Base-by-base conservation (phyloP, 53 echinoderm and acorn worm genomes). In the Echinarachnius parma region DNA sequence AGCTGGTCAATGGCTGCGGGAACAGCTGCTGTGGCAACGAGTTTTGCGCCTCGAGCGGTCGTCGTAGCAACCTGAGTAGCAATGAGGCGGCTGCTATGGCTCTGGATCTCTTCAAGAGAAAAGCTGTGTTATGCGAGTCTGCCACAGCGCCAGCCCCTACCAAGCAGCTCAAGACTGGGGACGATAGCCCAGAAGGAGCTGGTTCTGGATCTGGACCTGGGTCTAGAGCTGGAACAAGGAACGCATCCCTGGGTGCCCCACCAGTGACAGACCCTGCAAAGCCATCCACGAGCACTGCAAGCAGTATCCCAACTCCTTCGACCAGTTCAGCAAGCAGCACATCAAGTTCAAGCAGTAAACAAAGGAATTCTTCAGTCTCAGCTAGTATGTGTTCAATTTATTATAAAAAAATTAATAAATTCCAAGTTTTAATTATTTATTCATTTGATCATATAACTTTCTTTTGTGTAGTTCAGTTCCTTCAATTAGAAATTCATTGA, bases 81-180 rank as follows among this genome's bases (percentile, higher is more conserved):
- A 89, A 96, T 57, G 96, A 96, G 59, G 96, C 96, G 15, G 96
- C 96, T 0, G 88, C 80, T 21, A 87, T 87, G 77, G 96, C 96
- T 1, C 68, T 96, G 54, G 91, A 85, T 19, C 85, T 96, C 23
- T 87, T 87, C 78, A 91, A 88, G 34, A 61, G 75, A 26, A 88
- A 96, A 46, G 96, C 96, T 5, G 82, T 63, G 34, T 80, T 96
- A 10, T 96, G 96, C 53, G 91, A 87, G 48, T 72, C 67, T 10
- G 80, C 78, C 5, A 58, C 86, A 8, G 52, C 70, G 48, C 64
- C 67, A 7, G 80, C 78, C 5, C 62, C 86, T 11, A 59, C 70
- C 54, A 96, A 90, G 49, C 83, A 88, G 59, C 55, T 75, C 29
- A 76, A 80, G 27, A 66, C 80, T 0, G 60, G 31, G 8, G 53